Conservation (phyloP, 2,888 invertebrate genomes). For the Tryphoninae sp. region DNA sequence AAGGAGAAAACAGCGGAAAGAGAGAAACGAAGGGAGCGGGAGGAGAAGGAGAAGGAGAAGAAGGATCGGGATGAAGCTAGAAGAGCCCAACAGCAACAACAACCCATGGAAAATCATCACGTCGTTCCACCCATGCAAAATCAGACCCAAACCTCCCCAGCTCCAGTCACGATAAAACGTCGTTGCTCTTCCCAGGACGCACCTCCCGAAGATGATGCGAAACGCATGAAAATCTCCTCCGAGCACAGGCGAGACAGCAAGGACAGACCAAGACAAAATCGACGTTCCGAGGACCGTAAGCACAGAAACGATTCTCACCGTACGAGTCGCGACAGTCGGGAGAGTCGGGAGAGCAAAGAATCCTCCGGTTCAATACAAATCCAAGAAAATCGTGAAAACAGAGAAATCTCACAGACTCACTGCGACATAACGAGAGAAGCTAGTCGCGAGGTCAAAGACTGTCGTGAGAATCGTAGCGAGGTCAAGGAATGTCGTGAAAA, state of each 20-base stretch:
- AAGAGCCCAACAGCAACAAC: conserved; percentile 65
- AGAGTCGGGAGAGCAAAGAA: conserved; percentile 65
- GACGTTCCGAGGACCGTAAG: conserved; percentile 79
- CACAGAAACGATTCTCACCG: conserved; percentile 79
- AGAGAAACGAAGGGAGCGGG: conserved; percentile 76
- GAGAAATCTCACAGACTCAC: conserved; percentile 61
- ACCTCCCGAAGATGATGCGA: conserved; percentile 84
- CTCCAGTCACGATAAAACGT: conserved; percentile 87
- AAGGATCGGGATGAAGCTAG: conserved; percentile 79
- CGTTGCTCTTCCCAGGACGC: conserved; percentile 90
- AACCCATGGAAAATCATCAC: conserved; percentile 78
- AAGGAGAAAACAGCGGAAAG: conserved; percentile 72
- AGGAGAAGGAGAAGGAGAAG: conserved; percentile 81
- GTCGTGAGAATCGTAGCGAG: conserved; percentile 52
- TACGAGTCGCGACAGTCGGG: conserved; percentile 76
- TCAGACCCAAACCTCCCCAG: conserved; percentile 81
- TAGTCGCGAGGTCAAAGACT: conserved; percentile 42
- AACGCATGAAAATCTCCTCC: conserved; percentile 84
- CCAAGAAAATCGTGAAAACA: conserved; percentile 52
- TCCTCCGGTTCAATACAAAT: conserved; percentile 57
- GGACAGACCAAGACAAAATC: conserved; percentile 82
- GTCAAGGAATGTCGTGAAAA: conserved; percentile 53
- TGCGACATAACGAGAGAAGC: conserved; percentile 41
- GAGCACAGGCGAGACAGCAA: conserved; percentile 87
- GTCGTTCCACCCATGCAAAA: conserved; percentile 67